Percentiles rank a stretch among this genome's conserved stretches.
These are phyloP conservation scores for Himalopsyche kuldschensis DNA, from an alignment of 2,888 invertebrate species.

Conservation along the genomic window DNA sequence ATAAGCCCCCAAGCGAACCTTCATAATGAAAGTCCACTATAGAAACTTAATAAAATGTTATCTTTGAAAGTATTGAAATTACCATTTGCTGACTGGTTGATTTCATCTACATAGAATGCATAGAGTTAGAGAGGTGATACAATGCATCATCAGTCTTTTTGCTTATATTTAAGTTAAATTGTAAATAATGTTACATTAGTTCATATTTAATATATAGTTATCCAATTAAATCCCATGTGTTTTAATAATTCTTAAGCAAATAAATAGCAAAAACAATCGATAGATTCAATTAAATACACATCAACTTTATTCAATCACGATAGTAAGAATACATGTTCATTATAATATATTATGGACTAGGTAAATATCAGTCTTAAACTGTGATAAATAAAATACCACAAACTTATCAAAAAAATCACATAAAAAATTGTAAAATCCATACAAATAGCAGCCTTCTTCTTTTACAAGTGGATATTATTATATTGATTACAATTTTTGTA, in stretches of 20 bases:
- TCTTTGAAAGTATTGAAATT: neutral
- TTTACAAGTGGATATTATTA: slow-evolving; percentile 1
- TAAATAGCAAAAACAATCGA: neutral
- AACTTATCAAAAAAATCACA: slow-evolving; percentile 3
- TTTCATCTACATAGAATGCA: neutral
- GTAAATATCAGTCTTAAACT: slow-evolving; percentile 39
- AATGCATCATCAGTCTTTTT: neutral
- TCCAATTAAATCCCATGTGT: neutral
- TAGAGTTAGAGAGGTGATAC: neutral
- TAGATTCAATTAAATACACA: neutral
- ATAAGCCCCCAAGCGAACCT: slow-evolving; percentile 16
- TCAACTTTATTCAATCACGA: slow-evolving; percentile 22
- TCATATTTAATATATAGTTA: neutral
- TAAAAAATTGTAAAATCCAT: slow-evolving; percentile 18
- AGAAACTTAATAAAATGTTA: neutral
- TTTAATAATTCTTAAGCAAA: neutral
- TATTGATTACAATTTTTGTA: slow-evolving; percentile 9
- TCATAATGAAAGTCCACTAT: slow-evolving; percentile 1
- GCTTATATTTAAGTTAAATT: neutral
- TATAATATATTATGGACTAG: slow-evolving; percentile 24
- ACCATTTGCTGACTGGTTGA: neutral
- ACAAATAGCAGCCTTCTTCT: slow-evolving; percentile 26
- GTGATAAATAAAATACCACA: slow-evolving; percentile 29
- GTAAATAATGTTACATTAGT: neutral
- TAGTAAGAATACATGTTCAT: slow-evolving; percentile 21